phyloP scores from a whole-genome alignment of 1,140 invertebrate genomes.

The Coptotermes formosanus region DNA sequence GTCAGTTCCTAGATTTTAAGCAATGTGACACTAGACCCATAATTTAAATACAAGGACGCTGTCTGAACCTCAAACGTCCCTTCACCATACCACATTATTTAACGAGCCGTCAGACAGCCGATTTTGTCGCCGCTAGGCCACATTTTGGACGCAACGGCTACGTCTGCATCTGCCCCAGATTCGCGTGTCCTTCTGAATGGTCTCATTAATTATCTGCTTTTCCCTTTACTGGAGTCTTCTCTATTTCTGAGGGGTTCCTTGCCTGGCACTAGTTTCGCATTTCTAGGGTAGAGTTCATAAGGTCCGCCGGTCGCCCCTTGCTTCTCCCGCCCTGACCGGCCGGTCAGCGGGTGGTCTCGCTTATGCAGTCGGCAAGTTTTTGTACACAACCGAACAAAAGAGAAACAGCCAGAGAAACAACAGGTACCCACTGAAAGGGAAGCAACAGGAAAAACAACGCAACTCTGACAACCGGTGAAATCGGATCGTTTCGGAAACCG shows the following conservation, averaged over 20 bases:
- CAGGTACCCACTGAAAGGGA: neutral
- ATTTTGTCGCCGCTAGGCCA: no score
- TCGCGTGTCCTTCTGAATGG: neutral
- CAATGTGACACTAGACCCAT: no score
- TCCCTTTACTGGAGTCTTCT: neutral
- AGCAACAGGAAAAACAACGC: neutral
- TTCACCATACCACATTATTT: no score
- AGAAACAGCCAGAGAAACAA: neutral
- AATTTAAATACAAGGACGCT: no score
- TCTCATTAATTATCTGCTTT: neutral
- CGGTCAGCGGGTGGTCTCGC: neutral
- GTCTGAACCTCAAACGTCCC: no score
- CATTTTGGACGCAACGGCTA: no score
- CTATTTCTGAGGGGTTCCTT: neutral
- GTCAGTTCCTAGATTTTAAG: no score
- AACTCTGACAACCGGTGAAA: neutral
- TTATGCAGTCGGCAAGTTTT: neutral
- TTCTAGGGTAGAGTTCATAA: neutral
- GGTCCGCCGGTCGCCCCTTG: neutral
- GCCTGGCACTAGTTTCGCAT: neutral
- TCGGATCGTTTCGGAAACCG: neutral
- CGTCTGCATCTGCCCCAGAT: neutral
- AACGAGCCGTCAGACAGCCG: no score
- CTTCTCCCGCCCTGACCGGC: neutral
- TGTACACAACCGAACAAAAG: neutral